A percentile compares a stretch with the other conserved stretches of the same genome.
Conservation (phyloP, 2,113 vertebrate genomes). For the Meles meles region DNA sequence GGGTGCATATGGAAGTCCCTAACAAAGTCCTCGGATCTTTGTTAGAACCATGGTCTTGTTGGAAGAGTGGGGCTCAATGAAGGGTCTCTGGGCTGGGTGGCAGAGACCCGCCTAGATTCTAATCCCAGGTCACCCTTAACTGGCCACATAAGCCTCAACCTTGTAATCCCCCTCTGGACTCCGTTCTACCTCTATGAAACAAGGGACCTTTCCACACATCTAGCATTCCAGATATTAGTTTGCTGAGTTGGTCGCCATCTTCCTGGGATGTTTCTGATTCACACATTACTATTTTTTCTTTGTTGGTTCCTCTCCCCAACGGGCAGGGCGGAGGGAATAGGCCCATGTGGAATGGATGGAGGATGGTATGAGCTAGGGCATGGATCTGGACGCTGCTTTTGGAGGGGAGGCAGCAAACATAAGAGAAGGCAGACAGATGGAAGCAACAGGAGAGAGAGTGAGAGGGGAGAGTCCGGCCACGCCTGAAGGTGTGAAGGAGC, state of each 20-base stretch:
- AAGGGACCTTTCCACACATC: background rate
- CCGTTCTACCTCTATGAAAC: background rate
- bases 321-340: background rate
- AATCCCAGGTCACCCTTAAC: background rate
- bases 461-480: accelerated
- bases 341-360: too few relatives aligned
- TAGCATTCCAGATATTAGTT: background rate
- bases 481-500: accelerated
- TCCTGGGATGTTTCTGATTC: background rate
- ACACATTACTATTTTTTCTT: background rate
- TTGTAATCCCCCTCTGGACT: background rate
- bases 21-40: background rate
- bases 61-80: background rate
- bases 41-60: background rate
- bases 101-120: background rate
- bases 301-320: background rate
- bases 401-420: background rate
- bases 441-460: background rate
- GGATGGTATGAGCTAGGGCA: background rate
- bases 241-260: background rate
- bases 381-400: background rate
- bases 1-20: background rate
- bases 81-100: background rate
- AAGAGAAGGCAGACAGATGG: background rate
- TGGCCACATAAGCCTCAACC: background rate